A percentile compares a stretch with the other conserved stretches of the same genome.
Conservation (phyloP, 1,140 invertebrate genomes). For the Drosophila willistoni region DNA sequence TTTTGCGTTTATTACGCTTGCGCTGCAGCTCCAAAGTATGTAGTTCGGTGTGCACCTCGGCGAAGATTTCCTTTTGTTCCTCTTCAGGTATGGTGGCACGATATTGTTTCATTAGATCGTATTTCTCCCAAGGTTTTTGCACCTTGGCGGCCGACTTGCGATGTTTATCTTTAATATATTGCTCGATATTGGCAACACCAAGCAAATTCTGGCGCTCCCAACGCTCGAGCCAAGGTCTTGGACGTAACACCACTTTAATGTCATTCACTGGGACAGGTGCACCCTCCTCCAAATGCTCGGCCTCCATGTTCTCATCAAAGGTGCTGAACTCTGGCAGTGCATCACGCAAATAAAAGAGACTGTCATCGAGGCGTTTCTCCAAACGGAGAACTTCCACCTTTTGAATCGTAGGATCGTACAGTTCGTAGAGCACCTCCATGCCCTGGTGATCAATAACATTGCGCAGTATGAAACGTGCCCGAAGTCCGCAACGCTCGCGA, state of each 20-base stretch:
- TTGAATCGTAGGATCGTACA: constrained; percentile 97
- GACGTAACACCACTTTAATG: constrained; percentile 93
- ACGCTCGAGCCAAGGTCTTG: constrained; percentile 92
- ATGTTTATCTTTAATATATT: constrained; percentile 86
- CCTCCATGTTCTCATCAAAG: constrained; percentile 96
- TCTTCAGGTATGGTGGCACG: constrained; percentile 93
- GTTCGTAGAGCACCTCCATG: constrained; percentile 90
- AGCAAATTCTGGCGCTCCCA: constrained; percentile 93
- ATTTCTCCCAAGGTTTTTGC: constrained; percentile 93
- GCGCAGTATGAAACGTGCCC: constrained; percentile 93
- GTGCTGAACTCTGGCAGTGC: constrained; percentile 96
- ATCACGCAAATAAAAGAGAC: constrained; percentile 96
- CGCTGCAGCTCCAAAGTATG: constrained; percentile 87
- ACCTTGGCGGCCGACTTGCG: constrained; percentile 85
- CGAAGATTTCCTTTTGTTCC: constrained; percentile 93
- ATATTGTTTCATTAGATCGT: constrained; percentile 97
- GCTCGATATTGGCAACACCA: constrained; percentile 88
- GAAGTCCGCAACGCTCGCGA: constrained; percentile 90
- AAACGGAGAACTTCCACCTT: constrained; percentile 95
- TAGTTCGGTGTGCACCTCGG: constrained; percentile 91
- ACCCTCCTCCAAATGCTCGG: constrained; percentile 90
- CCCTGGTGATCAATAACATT: constrained; percentile 97
- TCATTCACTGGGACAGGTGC: constrained; percentile 93
- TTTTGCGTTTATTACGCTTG: constrained; percentile 88
- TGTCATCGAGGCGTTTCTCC: constrained; percentile 96